Evolutionary conservation across 64 coral and sea anemone genomes (phyloP), one percentile per base, ranked within the genome.

Genomic region (Pachyseris speciosa): DNA sequence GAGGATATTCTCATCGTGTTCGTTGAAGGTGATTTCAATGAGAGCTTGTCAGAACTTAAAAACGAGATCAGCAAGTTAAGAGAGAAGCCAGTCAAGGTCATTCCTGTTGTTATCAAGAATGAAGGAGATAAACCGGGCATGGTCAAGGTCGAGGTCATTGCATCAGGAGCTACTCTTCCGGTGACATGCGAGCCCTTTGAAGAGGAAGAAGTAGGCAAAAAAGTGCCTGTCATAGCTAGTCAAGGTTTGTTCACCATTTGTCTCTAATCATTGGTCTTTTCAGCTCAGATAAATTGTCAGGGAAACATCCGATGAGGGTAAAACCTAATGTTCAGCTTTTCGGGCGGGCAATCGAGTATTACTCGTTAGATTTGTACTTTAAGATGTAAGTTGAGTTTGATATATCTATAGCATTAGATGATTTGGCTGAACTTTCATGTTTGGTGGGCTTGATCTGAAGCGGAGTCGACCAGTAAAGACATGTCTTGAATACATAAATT

Each of bases 1-100:
- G 67, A 87, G 58, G 78, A 99, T 65, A 72, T 88, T 36, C 72
- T 99, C 6, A 74, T 99, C 19, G 74, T 99, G 13, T 27, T 99
- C 44, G 87, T 80, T 5, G 74, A 86, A 3, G 70, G 71, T 31
- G 80, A 75, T 29, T 68, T 87, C 65, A 66, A 95, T 27, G 76
- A 74, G 15, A 17, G 65, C 7, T 78, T 90, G 4, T 58, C 67
- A 7, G 90, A 86, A 30, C 37, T 92, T 20, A 85, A 84, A 37
- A 53, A 64, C 34, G 66, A 90, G 41, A 67, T 95, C 25, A 41
- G 67, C 19, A 72, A 75, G 22, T 75, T 99, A 44, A 76, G 86
- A 68, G 74, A 93, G 4, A 93, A 66, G 26, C 44, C 85, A 13
- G 74, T 99, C 6, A 95, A 95, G 64, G 85, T 99, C 1, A 68